phyloP scores from a whole-genome alignment of 2,113 vertebrate genomes.

The Planiliza haematocheilus region DNA sequence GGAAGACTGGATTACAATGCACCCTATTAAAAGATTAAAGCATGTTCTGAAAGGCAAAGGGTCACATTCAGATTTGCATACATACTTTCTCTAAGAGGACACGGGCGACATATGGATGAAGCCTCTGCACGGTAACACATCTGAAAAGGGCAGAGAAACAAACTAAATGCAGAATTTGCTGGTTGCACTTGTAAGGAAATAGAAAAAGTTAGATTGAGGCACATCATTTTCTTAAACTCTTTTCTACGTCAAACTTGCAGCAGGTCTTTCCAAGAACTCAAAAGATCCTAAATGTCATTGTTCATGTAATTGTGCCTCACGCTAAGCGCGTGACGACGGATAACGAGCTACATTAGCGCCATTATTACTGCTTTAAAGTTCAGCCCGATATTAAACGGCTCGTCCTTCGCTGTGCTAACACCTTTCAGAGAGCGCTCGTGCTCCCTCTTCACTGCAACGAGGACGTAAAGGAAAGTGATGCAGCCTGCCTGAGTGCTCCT shows the following conservation, averaged over 20 bases:
- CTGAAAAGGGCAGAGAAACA: not conserved
- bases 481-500: conserved; percentile 52
- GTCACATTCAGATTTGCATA: conserved; percentile 1
- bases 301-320: not conserved
- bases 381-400: conserved; percentile 9
- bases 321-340: not conserved
- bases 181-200: too few relatives aligned
- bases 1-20: not conserved
- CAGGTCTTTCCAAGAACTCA: not conserved
- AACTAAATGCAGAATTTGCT: too few relatives aligned
- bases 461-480: conserved; percentile 35
- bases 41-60: not conserved
- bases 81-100: not conserved
- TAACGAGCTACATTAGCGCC: not conserved
- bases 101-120: not conserved
- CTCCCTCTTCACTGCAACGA: conserved; percentile 24
- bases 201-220: too few relatives aligned
- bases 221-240: too few relatives aligned
- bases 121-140: not conserved
- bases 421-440: conserved; percentile 22
- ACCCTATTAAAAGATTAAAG: not conserved
- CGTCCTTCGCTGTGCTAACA: conserved; percentile 26
- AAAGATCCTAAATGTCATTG: not conserved
- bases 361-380: conserved; percentile 7
- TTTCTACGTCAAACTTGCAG: not conserved